Conservation (phyloP, 2,113 vertebrate genomes). For the Boulengeromyrus knoepffleri region DNA sequence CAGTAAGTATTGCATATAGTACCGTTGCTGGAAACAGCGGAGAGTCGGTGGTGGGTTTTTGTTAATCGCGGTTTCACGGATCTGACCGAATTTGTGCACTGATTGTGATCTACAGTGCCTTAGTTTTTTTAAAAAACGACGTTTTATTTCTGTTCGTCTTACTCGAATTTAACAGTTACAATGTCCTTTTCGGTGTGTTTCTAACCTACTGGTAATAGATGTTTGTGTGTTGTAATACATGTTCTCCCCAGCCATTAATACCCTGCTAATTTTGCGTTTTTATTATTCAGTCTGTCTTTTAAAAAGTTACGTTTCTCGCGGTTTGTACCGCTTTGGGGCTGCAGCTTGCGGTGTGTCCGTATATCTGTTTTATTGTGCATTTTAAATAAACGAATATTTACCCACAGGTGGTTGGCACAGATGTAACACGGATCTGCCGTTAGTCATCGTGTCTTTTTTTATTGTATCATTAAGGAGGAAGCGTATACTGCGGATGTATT, state of each 20-base stretch:
- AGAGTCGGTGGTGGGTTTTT: neutral
- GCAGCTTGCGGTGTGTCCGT: neutral
- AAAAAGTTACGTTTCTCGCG: neutral
- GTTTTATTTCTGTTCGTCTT: neutral
- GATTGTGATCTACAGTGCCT: neutral
- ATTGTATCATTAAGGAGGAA: neutral
- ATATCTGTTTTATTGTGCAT: neutral
- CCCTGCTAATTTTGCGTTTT: neutral
- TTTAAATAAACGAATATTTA: constrained; percentile 7
- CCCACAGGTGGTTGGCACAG: constrained; percentile 1
- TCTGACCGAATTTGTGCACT: neutral
- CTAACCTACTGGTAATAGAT: neutral
- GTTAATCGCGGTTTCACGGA: neutral
- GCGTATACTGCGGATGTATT: neutral
- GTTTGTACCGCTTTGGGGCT: neutral
- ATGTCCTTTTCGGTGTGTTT: neutral
- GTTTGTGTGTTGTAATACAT: neutral
- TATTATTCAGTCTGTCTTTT: neutral
- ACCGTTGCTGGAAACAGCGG: neutral
- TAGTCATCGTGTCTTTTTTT: neutral
- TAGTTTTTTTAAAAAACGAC: neutral
- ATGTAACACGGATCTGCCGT: neutral
- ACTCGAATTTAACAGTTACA: neutral
- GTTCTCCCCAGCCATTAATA: neutral
- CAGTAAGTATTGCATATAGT: constrained; percentile 21